Evolutionary conservation across 1,140 invertebrate genomes (phyloP), one percentile per base, ranked within the genome.

Genomic region (Lamellibrachia luymesi): DNA sequence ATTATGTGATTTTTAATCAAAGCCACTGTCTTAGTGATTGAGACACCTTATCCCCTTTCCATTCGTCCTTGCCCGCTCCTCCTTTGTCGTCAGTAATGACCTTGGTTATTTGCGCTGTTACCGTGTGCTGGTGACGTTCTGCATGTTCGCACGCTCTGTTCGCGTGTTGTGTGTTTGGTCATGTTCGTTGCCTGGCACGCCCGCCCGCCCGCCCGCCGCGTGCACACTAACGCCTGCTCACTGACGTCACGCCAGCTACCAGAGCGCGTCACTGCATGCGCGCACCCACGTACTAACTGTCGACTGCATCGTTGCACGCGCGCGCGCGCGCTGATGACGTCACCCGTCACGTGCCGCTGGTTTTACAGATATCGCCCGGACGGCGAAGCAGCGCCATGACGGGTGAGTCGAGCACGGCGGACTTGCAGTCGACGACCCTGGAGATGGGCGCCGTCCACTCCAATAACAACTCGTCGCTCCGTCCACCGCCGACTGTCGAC

Each of bases 281-380:
- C 64, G 13, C 64, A 22, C 64, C 2, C 64, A 10, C 64, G 64
- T 38, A 38, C 89, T 27, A 90, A 27, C 27, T 25, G 25, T n/a
- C 25, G 27, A 90, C 89, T 90, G 25, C 89, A 25, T 90, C 91
- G 49, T 13, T 13, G 90, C 13, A 49, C 90, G 17, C 91, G 50
- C 90, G 17, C 91, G 50, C 91, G 8, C 51, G 50, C 91, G 13
- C 50, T 25, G 50, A 51, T 91, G 91, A 91, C 91, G 91, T 56
- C 91, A 56, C 50, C 91, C 4, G 50, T 56, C 91, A 22, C 17
- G 91, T 22, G 51, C 50, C 91, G 50, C 50, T 22, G 50, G 25
- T 51, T 10, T 91, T 91, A 51, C 51, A 91, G 50, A 91, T 56
- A 51, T 91, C 50, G 8, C 50, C 91, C 4, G 91, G 91, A 10